phyloP scores from a whole-genome alignment of 2,888 invertebrate species.

The Orthosia incerta region DNA sequence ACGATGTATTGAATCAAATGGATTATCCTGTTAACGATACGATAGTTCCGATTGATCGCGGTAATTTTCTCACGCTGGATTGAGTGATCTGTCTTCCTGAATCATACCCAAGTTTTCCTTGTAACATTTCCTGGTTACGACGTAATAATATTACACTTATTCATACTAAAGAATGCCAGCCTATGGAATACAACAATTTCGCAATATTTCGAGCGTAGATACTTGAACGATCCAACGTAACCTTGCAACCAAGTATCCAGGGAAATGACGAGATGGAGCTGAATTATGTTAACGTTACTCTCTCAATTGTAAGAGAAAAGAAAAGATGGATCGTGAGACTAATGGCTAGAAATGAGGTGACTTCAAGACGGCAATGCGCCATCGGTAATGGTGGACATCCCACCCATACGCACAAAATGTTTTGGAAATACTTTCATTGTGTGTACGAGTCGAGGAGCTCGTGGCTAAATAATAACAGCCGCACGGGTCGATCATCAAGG shows the following conservation, averaged over 20 bases:
- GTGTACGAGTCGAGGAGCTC: too few relatives aligned
- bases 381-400: too few relatives aligned
- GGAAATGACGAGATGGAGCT: neutral
- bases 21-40: conserved; percentile 9
- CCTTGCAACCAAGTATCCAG: neutral
- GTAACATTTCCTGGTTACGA: neutral
- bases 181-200: neutral
- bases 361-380: too few relatives aligned
- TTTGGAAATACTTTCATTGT: too few relatives aligned
- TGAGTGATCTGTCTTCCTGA: neutral
- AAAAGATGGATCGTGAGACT: too few relatives aligned
- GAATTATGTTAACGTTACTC: neutral
- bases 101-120: too few relatives aligned
- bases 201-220: neutral
- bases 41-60: neutral
- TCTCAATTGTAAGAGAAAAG: too few relatives aligned
- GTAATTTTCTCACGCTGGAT: neutral
- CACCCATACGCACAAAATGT: too few relatives aligned
- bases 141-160: neutral
- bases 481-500: too few relatives aligned
- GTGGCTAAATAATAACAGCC: too few relatives aligned
- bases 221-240: neutral
- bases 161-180: neutral
- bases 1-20: conserved; percentile 20
- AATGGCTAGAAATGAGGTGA: neutral